A percentile compares a stretch with the other conserved stretches of the same genome.
Conservation (phyloP, 2,888 invertebrate species). For the Drosophila setosimentum region DNA sequence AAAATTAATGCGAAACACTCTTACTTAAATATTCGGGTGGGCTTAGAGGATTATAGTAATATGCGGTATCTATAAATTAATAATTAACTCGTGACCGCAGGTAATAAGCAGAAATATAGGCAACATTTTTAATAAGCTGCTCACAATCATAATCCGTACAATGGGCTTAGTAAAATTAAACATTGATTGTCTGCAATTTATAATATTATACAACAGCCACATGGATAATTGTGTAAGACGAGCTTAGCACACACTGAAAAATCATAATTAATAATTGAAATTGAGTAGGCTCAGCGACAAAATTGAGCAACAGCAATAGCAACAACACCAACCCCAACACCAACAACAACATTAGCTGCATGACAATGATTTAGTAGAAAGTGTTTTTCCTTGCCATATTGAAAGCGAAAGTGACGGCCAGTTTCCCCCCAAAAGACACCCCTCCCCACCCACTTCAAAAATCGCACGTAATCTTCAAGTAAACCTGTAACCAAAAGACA, state of each 20-base stretch:
- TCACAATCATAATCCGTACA: constrained; percentile 36
- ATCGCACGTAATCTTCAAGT: constrained; percentile 5
- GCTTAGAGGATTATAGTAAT: no score
- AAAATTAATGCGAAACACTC: neutral
- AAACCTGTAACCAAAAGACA: constrained; percentile 34
- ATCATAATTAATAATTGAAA: constrained; percentile 61
- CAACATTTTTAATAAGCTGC: constrained; percentile 36
- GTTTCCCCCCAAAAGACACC: constrained; percentile 21
- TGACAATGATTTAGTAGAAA: constrained; percentile 74
- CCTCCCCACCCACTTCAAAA: neutral
- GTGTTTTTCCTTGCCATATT: constrained; percentile 57
- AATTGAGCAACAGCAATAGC: constrained; percentile 41
- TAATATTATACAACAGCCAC: constrained; percentile 59
- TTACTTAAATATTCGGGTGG: neutral
- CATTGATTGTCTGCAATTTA: constrained; percentile 41
- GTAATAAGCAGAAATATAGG: constrained; percentile 35
- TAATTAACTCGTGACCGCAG: neutral
- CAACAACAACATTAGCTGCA: constrained; percentile 25
- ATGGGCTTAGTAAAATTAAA: constrained; percentile 44
- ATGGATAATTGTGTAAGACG: constrained; percentile 37
- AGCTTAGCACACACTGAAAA: constrained; percentile 29
- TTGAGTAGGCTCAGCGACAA: constrained; percentile 11
- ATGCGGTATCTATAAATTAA: neutral
- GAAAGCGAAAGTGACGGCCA: constrained; percentile 73
- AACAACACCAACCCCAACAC: no score